These are phyloP conservation scores for Podilymbus podiceps DNA, from an alignment of 2,113 vertebrate genomes.

Conservation along the genomic window DNA sequence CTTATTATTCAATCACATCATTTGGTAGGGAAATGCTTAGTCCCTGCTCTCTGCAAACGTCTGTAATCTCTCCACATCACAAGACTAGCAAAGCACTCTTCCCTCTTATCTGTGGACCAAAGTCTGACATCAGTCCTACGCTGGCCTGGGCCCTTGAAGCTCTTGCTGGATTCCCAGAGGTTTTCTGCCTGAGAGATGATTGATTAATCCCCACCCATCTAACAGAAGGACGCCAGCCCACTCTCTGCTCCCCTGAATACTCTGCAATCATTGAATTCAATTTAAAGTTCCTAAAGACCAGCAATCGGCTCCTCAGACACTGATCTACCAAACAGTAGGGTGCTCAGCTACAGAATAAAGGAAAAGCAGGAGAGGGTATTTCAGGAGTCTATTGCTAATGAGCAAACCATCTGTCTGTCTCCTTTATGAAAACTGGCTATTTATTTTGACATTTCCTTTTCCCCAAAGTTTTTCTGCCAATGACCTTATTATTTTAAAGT, in stretches of 20 bases:
- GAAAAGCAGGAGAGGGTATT: background rate
- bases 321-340: background rate
- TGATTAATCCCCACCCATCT: background rate
- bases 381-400: constrained; percentile 17
- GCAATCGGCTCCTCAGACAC: background rate
- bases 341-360: constrained; percentile 16
- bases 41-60: background rate
- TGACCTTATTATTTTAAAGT: constrained; percentile 25
- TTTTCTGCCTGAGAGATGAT: accelerated
- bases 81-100: background rate
- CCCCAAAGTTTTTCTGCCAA: background rate
- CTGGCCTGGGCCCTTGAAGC: background rate
- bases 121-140: background rate
- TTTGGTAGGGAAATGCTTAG: constrained; percentile 43
- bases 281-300: constrained; percentile 2
- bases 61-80: constrained; percentile 38
- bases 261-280: background rate
- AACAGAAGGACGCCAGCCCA: background rate
- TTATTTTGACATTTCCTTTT: constrained; percentile 26
- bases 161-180: background rate
- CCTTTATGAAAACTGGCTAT: constrained; percentile 11
- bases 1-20: background rate
- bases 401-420: constrained; percentile 45
- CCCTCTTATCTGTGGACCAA: background rate
- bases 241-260: background rate